Percentiles rank a stretch among this genome's conserved stretches.
These are phyloP conservation scores for Xyrauchen texanus DNA, from an alignment of 2,113 vertebrate species.

Conservation along the genomic window DNA sequence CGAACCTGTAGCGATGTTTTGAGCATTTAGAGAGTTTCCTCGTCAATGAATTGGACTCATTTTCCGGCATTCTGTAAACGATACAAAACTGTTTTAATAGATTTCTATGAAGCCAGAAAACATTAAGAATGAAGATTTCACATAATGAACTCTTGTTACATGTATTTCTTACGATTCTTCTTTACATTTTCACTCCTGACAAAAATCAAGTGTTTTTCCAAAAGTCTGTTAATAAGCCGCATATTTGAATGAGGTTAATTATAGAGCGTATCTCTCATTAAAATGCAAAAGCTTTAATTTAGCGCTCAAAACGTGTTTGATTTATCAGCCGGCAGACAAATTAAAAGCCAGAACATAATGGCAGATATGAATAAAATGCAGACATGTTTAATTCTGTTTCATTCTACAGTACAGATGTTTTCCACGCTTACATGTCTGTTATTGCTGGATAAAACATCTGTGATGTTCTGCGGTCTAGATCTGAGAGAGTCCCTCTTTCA, in stretches of 20 bases:
- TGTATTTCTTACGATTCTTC: background rate
- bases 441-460: too few species aligned
- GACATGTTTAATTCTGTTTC: background rate
- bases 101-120: background rate
- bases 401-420: background rate
- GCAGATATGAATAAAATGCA: conserved; percentile 3
- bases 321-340: conserved; percentile 20
- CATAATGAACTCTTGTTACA: too few species aligned
- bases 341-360: conserved; percentile 20
- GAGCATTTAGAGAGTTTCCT: conserved; percentile 85
- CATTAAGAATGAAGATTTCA: too few species aligned
- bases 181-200: background rate
- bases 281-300: conserved; percentile 41
- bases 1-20: conserved; percentile 84
- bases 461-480: too few species aligned
- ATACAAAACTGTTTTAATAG: background rate
- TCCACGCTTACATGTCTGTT: too few species aligned
- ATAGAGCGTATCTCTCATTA: conserved; percentile 45
- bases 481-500: too few species aligned
- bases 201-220: background rate
- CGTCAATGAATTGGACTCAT: conserved; percentile 79
- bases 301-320: conserved; percentile 14
- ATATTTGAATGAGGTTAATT: conserved; percentile 45
- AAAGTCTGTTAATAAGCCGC: background rate
- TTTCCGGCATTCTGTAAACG: conserved; percentile 80